phyloP scores from a whole-genome alignment of 2,113 vertebrate species.

The Hystrix brachyura region DNA sequence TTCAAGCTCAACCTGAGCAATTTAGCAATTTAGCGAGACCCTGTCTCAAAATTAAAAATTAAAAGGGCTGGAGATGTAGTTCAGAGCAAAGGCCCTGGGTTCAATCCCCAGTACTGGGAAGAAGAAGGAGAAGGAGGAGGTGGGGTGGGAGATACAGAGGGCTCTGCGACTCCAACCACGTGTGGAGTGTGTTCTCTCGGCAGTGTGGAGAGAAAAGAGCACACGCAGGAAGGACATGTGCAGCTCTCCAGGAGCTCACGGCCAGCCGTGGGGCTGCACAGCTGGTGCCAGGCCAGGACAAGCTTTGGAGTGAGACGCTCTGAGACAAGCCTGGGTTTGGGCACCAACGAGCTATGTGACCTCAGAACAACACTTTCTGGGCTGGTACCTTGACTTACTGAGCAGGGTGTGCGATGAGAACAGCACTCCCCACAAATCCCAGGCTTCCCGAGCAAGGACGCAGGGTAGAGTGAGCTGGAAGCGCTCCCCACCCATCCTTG shows the following conservation, averaged over 20 bases:
- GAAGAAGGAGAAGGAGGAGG: background rate
- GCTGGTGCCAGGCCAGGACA: no score
- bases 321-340: background rate
- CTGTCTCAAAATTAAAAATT: no score
- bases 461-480: background rate
- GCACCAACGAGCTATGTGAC: background rate
- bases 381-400: background rate
- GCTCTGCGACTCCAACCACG: accelerated
- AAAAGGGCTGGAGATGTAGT: no score
- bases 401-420: accelerated
- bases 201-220: accelerated
- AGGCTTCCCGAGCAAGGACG: background rate
- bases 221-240: accelerated
- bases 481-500: accelerated
- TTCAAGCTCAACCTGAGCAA: no score
- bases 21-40: no score
- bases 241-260: background rate
- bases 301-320: accelerated
- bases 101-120: background rate
- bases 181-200: no score
- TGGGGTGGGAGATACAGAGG: background rate
- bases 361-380: background rate
- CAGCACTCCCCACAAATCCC: background rate
- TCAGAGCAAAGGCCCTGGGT: no score
- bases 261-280: accelerated